phyloP scores from a whole-genome alignment of 1,140 invertebrate genomes.

The Pollicipes pollicipes region DNA sequence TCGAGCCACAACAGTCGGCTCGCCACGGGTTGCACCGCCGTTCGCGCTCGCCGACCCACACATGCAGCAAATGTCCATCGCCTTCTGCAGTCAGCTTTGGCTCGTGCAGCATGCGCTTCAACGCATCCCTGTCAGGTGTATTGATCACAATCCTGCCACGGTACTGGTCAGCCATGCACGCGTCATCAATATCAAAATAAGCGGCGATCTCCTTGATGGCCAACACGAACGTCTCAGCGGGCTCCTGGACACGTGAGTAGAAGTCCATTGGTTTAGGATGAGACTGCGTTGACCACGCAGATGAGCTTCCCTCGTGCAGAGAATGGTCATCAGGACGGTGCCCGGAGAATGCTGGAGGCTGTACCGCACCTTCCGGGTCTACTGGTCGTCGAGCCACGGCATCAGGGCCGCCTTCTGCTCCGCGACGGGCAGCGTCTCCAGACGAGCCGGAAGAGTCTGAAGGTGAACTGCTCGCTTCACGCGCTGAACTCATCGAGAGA shows the following conservation, averaged over 20 bases:
- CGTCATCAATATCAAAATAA: too few relatives aligned
- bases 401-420: neutral
- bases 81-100: too few relatives aligned
- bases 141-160: neutral
- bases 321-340: neutral
- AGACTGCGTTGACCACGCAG: constrained; percentile 2
- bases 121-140: constrained; percentile 4
- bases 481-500: neutral
- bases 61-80: constrained; percentile 10
- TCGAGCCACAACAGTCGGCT: neutral
- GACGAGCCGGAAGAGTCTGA: neutral
- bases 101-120: constrained; percentile 11
- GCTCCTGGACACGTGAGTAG: neutral
- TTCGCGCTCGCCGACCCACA: constrained; percentile 2
- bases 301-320: neutral
- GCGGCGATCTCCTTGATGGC: too few relatives aligned
- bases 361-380: neutral
- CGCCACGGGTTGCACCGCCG: neutral
- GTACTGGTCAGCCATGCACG: too few relatives aligned
- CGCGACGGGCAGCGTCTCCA: neutral
- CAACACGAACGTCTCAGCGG: too few relatives aligned
- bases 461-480: neutral
- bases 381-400: neutral
- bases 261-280: constrained; percentile 1
- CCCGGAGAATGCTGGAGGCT: neutral